phyloP scores from a whole-genome alignment of 2,113 vertebrate genomes.

The Fulica atra region DNA sequence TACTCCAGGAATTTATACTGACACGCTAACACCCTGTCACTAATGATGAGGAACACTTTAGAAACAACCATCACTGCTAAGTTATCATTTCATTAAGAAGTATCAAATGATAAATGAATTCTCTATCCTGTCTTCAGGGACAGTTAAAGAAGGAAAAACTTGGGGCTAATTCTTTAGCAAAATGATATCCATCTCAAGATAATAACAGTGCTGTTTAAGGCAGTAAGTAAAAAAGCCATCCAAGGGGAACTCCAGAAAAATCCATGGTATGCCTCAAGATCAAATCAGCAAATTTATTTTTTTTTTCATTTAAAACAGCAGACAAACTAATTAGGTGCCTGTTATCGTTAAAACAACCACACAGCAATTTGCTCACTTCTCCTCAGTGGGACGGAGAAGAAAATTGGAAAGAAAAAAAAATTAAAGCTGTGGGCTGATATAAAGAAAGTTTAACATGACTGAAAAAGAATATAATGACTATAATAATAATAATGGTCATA shows the following conservation, averaged over 20 bases:
- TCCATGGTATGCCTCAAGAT: background rate
- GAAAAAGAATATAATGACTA: too few relatives aligned
- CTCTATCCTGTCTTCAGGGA: background rate
- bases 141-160: conserved; percentile 13
- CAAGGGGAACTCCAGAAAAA: background rate
- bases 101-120: background rate
- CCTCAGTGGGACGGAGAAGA: too few relatives aligned
- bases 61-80: conserved; percentile 36
- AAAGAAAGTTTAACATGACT: too few relatives aligned
- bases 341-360: too few relatives aligned
- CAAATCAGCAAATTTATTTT: background rate
- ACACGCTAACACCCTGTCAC: background rate
- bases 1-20: conserved; percentile 11
- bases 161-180: background rate
- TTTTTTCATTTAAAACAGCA: background rate
- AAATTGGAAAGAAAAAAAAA: too few relatives aligned
- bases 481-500: too few relatives aligned
- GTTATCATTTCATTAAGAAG: conserved; percentile 55
- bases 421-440: too few relatives aligned
- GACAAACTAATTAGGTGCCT: background rate
- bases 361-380: too few relatives aligned
- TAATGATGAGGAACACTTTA: conserved; percentile 8
- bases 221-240: background rate
- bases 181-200: background rate
- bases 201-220: background rate